These are phyloP conservation scores for Mungos mungo DNA, from an alignment of 2,113 vertebrate species.

Conservation along the genomic window DNA sequence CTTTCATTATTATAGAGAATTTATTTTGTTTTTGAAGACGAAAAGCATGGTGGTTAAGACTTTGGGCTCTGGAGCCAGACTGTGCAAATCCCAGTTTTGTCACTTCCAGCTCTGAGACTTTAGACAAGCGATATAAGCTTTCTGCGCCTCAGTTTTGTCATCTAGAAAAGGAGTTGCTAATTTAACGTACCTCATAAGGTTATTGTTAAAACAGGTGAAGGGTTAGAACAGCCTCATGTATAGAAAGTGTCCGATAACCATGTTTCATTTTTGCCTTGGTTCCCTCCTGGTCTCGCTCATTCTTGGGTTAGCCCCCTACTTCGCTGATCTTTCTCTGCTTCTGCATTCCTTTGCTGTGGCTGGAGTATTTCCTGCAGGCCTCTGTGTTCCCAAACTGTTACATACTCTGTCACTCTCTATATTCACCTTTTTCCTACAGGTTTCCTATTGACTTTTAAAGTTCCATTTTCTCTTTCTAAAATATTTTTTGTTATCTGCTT, in stretches of 20 bases:
- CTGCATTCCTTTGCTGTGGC: neutral
- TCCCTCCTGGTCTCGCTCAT: neutral
- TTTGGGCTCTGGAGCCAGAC: neutral
- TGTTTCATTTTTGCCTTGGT: neutral
- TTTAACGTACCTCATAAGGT: neutral
- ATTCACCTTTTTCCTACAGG: neutral
- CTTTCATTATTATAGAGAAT: neutral
- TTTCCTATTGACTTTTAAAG: neutral
- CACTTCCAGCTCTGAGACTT: neutral
- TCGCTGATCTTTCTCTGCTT: neutral
- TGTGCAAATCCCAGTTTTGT: slow-evolving; percentile 5
- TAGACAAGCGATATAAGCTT: neutral
- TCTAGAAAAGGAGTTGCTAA: neutral
- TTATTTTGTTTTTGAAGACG: slow-evolving; percentile 42
- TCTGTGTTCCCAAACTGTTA: neutral
- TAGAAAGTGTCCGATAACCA: neutral
- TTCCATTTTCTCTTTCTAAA: slow-evolving; percentile 2
- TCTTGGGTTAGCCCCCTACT: neutral
- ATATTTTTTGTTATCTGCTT: neutral
- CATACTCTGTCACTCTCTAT: neutral
- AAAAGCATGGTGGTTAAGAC: neutral
- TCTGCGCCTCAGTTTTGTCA: neutral
- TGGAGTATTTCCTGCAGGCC: neutral
- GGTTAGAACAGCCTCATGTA: neutral
- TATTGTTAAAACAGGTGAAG: neutral